Conservation (phyloP, 2,113 vertebrate genomes). For the Ondatra zibethicus region DNA sequence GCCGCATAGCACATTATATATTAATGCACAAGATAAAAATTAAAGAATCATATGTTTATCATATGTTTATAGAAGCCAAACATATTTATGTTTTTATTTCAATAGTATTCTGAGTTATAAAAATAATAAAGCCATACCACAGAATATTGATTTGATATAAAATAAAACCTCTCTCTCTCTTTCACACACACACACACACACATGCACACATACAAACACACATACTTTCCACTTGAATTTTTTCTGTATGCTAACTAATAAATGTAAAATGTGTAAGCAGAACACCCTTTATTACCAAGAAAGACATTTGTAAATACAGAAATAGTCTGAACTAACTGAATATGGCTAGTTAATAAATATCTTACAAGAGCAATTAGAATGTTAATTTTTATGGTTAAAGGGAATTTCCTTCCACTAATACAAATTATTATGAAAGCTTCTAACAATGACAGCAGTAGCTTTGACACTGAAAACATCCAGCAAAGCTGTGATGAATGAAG, state of each 20-base stretch:
- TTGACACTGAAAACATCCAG: slow-evolving; percentile 16
- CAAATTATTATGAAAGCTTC: slow-evolving; percentile 45
- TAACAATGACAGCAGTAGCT: neutral
- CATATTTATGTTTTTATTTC: slow-evolving; percentile 16
- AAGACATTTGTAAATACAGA: slow-evolving; percentile 5
- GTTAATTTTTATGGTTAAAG: slow-evolving; percentile 48
- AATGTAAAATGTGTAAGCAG: neutral
- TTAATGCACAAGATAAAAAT: slow-evolving; percentile 43
- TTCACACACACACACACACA: neutral
- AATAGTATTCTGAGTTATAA: slow-evolving; percentile 45
- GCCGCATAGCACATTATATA: neutral
- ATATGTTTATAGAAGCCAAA: slow-evolving; percentile 35
- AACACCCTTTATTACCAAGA: slow-evolving; percentile 22
- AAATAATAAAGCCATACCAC: slow-evolving; percentile 27
- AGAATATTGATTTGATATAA: slow-evolving; percentile 38
- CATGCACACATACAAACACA: neutral
- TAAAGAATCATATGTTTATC: slow-evolving; percentile 35
- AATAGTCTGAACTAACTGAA: slow-evolving; percentile 2
- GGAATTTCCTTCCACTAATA: slow-evolving; percentile 14
- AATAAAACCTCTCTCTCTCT: slow-evolving; percentile 1
- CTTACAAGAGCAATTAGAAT: slow-evolving; percentile 38
- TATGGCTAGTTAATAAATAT: slow-evolving; percentile 41
- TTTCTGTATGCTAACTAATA: slow-evolving; percentile 26
- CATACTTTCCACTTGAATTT: slow-evolving; percentile 25
- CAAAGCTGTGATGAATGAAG: neutral